Percentiles rank a stretch among this genome's conserved stretches.
Conservation (phyloP, 2,888 invertebrate species). For the Stenoptilia bipunctidactyla region DNA sequence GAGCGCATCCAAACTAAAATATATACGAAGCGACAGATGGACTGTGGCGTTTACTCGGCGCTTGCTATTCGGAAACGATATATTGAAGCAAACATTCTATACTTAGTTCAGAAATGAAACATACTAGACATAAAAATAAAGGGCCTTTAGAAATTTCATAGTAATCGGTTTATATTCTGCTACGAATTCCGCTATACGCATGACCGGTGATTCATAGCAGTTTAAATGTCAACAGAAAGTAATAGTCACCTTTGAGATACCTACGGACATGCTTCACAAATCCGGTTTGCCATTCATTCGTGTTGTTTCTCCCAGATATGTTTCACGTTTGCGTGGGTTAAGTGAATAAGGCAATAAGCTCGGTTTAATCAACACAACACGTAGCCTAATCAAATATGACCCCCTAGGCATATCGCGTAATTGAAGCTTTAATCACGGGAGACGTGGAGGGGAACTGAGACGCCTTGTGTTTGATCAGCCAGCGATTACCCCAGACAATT, state of each 20-base stretch:
- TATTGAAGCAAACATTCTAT: too few species aligned
- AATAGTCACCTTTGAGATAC: slow-evolving; percentile 24
- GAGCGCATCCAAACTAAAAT: too few species aligned
- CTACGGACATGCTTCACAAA: slow-evolving; percentile 27
- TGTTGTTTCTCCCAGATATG: slow-evolving; percentile 29
- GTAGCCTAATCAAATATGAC: slow-evolving; percentile 68
- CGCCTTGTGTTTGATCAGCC: slow-evolving; percentile 49
- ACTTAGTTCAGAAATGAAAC: too few species aligned
- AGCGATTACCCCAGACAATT: slow-evolving; percentile 43
- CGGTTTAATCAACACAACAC: slow-evolving; percentile 66
- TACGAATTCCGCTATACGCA: slow-evolving; percentile 10
- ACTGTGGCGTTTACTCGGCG: slow-evolving; percentile 10
- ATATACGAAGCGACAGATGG: slow-evolving; percentile 6
- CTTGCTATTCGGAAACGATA: too few species aligned
- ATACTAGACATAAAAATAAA: too few species aligned
- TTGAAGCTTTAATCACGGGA: slow-evolving; percentile 65
- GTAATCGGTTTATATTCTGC: background rate
- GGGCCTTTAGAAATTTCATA: too few species aligned
- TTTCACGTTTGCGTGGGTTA: slow-evolving; percentile 36
- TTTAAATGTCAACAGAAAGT: slow-evolving; percentile 41
- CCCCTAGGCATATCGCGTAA: slow-evolving; percentile 64
- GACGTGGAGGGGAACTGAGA: slow-evolving; percentile 32
- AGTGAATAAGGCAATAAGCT: slow-evolving; percentile 65
- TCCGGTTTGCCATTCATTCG: slow-evolving; percentile 33
- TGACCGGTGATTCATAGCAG: slow-evolving; percentile 35